Percentiles rank a stretch among this genome's conserved stretches.
phyloP scores from a whole-genome alignment of 2,113 vertebrate species.

The Myrmecophaga tridactyla region DNA sequence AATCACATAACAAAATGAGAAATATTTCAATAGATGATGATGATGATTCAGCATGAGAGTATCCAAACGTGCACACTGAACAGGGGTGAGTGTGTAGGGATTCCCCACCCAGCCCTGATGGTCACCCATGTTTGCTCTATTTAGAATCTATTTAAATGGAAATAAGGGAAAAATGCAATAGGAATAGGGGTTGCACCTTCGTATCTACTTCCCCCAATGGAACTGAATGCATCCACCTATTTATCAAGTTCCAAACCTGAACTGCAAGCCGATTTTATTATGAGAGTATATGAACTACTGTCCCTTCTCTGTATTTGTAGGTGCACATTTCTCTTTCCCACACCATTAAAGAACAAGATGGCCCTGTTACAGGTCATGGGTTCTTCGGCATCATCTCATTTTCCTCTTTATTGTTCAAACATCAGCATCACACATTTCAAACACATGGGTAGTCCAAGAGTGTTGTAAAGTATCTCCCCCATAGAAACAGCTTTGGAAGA shows the following conservation, averaged over 20 bases:
- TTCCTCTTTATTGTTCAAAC: not conserved
- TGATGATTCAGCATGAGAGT: not conserved
- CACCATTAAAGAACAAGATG: constrained; percentile 13
- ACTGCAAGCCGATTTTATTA: not conserved
- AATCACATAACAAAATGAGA: not conserved
- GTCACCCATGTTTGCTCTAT: not conserved
- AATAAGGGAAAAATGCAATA: not conserved
- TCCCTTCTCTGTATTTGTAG: not conserved
- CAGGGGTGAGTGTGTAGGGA: rapidly evolving
- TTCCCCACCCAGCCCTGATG: not conserved
- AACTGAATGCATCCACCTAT: not conserved
- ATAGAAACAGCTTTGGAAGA: not conserved
- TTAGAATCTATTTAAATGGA: not conserved
- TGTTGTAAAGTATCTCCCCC: not conserved
- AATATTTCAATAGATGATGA: not conserved
- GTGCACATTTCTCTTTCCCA: not conserved
- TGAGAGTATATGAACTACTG: not conserved
- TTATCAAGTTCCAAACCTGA: not conserved
- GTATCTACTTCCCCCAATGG: not conserved
- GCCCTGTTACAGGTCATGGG: not conserved
- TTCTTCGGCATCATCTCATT: not conserved
- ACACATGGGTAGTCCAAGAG: not conserved
- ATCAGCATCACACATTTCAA: not conserved
- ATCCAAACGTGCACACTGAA: not conserved
- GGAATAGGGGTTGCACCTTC: not conserved